Conservation (phyloP, 2,113 vertebrate genomes). For the Prunella fulvescens region DNA sequence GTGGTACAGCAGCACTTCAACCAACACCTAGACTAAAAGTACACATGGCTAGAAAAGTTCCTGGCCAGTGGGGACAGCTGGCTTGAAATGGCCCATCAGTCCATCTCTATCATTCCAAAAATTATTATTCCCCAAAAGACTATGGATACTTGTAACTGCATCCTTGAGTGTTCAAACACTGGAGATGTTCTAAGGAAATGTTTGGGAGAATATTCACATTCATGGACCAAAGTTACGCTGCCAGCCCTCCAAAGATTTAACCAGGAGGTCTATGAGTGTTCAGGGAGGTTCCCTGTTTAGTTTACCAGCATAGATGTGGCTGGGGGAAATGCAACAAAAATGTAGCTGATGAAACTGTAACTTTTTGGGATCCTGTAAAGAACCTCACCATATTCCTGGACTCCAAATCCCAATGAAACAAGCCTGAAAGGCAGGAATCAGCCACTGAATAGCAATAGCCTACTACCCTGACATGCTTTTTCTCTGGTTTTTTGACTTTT, state of each 20-base stretch:
- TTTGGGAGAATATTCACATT: not conserved
- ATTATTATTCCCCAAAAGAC: not conserved
- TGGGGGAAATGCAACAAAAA: not conserved
- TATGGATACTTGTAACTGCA: not conserved
- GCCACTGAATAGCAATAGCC: not conserved
- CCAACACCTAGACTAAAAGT: not conserved
- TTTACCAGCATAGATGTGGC: not conserved
- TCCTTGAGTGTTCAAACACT: not conserved
- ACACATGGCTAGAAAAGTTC: not conserved
- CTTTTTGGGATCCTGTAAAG: not conserved
- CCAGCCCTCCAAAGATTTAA: not conserved
- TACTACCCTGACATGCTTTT: not conserved
- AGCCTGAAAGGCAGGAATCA: not conserved
- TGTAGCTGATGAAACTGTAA: not conserved
- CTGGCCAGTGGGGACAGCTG: not conserved
- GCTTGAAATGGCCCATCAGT: not conserved
- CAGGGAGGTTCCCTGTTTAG: not conserved
- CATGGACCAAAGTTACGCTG: rapidly evolving
- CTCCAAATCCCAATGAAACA: not conserved
- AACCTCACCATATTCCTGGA: not conserved
- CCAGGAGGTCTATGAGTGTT: not conserved
- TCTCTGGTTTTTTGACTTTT: not conserved
- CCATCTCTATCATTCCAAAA: not conserved
- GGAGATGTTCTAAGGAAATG: not conserved
- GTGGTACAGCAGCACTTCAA: not conserved